phyloP scores from a whole-genome alignment of 2,113 vertebrate genomes.

The Xiphophorus couchianus region DNA sequence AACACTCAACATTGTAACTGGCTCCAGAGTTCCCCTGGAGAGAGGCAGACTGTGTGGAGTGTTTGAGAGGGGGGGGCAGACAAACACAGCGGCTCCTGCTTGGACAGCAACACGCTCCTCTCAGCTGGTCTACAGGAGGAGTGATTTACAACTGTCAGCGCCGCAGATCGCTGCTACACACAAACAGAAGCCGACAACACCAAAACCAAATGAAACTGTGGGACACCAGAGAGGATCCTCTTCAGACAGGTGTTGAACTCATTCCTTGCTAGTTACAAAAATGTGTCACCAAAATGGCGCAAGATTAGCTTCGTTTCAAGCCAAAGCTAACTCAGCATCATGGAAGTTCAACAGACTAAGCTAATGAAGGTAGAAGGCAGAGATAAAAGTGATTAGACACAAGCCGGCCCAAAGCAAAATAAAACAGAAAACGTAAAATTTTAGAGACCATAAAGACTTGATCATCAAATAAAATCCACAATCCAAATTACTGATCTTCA shows the following conservation, averaged over 20 bases:
- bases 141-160: conserved; percentile 55
- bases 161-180: conserved; percentile 43
- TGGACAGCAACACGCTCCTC: conserved; percentile 56
- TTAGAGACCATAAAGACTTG: not conserved
- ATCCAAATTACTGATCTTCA: not conserved
- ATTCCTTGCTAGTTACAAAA: not conserved
- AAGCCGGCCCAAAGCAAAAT: not conserved
- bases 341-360: not conserved
- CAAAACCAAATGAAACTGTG: conserved; percentile 22
- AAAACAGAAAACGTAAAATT: not conserved
- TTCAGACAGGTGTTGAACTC: not conserved
- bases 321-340: not conserved
- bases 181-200: conserved; percentile 35
- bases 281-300: not conserved
- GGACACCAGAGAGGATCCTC: conserved; percentile 1
- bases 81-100: conserved; percentile 61
- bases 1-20: conserved; percentile 77
- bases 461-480: not conserved
- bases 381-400: not conserved
- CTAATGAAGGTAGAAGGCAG: not conserved
- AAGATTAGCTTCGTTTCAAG: not conserved
- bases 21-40: conserved; percentile 73
- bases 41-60: conserved; percentile 55
- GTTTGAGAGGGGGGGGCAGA: conserved; percentile 39
- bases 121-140: conserved; percentile 39